A percentile compares a stretch with the other conserved stretches of the same genome.
Conservation (phyloP, 2,888 invertebrate species). For the Sarcophaga variegata region DNA sequence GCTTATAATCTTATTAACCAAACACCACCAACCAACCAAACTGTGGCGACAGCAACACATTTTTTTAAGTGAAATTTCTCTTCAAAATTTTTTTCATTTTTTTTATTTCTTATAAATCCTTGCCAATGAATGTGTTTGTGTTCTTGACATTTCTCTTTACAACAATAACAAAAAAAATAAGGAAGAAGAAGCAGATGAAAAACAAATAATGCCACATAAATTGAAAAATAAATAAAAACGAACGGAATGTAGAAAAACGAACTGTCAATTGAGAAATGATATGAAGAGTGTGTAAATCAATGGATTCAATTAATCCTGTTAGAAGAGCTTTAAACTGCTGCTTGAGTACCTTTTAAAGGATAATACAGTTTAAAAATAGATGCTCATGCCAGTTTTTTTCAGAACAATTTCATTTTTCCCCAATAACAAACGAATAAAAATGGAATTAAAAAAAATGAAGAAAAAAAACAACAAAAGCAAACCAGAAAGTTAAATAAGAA, state of each 20-base stretch:
- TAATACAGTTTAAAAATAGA: conserved; percentile 27
- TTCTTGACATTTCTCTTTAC: not conserved
- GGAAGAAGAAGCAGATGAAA: not conserved
- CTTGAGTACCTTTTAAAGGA: conserved; percentile 63
- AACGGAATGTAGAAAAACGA: conserved; percentile 1
- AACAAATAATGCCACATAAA: not conserved
- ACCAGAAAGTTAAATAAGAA: no score
- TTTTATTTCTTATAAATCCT: not conserved
- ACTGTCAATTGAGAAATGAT: conserved; percentile 18
- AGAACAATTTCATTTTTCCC: no score
- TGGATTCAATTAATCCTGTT: conserved; percentile 62
- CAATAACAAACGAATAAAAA: no score
- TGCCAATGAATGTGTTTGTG: not conserved
- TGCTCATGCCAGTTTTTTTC: no score
- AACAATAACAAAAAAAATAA: not conserved
- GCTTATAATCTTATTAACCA: conserved; percentile 64
- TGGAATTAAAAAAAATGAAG: no score
- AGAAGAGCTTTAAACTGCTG: conserved; percentile 54
- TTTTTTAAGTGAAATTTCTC: conserved; percentile 29
- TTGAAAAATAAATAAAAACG: conserved; percentile 22
- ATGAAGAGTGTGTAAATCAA: not conserved
- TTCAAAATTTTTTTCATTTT: not conserved
- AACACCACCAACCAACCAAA: conserved; percentile 59
- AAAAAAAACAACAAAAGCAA: no score
- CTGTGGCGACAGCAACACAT: conserved; percentile 54